Base-by-base conservation (phyloP, 2,888 invertebrate genomes). In the Ischnura elegans region DNA sequence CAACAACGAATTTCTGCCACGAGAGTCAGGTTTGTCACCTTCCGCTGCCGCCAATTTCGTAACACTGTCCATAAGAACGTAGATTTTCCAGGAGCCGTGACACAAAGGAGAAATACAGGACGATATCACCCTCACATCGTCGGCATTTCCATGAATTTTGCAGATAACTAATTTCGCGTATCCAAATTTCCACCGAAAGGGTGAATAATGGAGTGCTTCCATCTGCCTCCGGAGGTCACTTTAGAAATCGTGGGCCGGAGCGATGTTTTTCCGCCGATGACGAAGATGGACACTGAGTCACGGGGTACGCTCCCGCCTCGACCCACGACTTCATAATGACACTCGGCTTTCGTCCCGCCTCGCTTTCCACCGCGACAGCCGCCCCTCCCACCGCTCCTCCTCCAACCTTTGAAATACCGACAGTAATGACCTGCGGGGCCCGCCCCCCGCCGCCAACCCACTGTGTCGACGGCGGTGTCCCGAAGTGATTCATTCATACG, bases 401-500 rank as follows among this genome's bases (percentile, higher is more conserved):
- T 66, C 43, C 43, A 61, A 21, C 90, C 36, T 36, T 87, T 61
- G 61, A 61, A 61, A 61, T 61, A 36, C 51, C 43, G 86, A 45
- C 86, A 25, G 43, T 46, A 86, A 43, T n/a, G 45, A 86, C 86
- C 86, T 2, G 5, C 86, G 29, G 76, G 76, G 36, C 86, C 86
- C 86, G 8, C 21, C 86, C 45, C 36, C 76, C 45, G 45, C 86
- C 8, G 21, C 6, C 43, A 19, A 10, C 45, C 86, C 45, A n/a
- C 86, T 0, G 86, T 4, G 86, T 85, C 85, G 85, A n/a, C 86
- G 10, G 86, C 86, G 36, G 76, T 36, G 76, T 61, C 61, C 21
- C 76, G 16, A 61, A 36, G 61, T 90, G 90, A 90, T 66, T 90
- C 90, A 90, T 90, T 61, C 90, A n/a, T 21, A 55, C 61, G 66